These are phyloP conservation scores for Phyllotis vaccarum DNA, from an alignment of 2,797 vertebrate genomes.

Conservation along the genomic window DNA sequence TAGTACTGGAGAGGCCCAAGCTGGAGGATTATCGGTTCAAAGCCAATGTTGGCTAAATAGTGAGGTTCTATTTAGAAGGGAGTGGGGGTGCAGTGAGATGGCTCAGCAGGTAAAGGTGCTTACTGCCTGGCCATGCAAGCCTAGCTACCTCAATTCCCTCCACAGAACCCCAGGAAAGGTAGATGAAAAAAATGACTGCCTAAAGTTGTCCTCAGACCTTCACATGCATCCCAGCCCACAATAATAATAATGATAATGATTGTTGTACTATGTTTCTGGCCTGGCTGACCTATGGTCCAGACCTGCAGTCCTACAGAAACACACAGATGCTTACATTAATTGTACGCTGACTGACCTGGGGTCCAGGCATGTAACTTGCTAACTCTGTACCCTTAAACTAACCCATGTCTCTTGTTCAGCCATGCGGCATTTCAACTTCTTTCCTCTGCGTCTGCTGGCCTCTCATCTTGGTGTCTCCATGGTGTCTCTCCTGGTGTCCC, in stretches of 20 bases:
- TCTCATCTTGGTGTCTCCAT: too few relatives aligned
- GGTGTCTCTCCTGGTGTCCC: too few relatives aligned
- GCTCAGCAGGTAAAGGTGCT: neutral
- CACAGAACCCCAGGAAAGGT: neutral
- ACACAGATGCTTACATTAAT: too few relatives aligned
- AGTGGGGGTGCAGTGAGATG: neutral
- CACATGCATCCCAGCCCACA: neutral
- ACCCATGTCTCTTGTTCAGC: too few relatives aligned
- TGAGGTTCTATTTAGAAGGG: neutral
- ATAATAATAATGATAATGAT: neutral
- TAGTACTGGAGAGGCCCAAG: neutral
- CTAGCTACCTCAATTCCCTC: neutral
- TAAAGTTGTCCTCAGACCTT: neutral
- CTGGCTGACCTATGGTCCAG: too few relatives aligned
- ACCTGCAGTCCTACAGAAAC: too few relatives aligned
- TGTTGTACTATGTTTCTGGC: too few relatives aligned
- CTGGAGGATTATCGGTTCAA: neutral
- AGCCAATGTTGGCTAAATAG: neutral
- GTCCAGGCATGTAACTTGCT: too few relatives aligned
- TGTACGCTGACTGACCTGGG: too few relatives aligned
- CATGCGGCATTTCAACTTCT: too few relatives aligned
- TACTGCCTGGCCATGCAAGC: neutral
- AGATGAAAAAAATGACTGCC: neutral
- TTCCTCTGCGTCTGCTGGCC: too few relatives aligned
- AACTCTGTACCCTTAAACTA: too few relatives aligned